A percentile compares a stretch with the other conserved stretches of the same genome.
Conservation (phyloP, 2,888 invertebrate genomes). For the Ernsta delagoae region DNA sequence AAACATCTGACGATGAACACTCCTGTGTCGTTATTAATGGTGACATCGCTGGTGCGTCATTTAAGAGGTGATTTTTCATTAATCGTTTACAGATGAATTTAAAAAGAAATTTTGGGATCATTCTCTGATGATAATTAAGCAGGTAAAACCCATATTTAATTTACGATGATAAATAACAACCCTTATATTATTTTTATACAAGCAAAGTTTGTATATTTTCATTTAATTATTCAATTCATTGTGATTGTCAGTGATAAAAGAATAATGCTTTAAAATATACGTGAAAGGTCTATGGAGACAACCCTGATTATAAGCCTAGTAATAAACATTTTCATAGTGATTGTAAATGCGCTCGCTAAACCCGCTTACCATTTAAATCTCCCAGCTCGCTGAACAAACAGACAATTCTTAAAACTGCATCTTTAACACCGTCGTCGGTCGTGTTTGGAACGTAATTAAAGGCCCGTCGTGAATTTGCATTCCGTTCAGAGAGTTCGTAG, state of each 20-base stretch:
- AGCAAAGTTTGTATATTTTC: too few relatives aligned
- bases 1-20: slow-evolving; percentile 41
- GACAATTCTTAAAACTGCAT: slow-evolving; percentile 79
- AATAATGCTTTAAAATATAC: not conserved
- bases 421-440: slow-evolving; percentile 77
- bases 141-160: slow-evolving; percentile 28
- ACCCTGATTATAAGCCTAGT: slow-evolving; percentile 46
- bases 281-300: slow-evolving; percentile 30
- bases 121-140: slow-evolving; percentile 25
- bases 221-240: not conserved
- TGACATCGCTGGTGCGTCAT: slow-evolving; percentile 33
- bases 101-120: slow-evolving; percentile 28
- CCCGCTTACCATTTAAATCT: slow-evolving; percentile 73
- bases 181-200: too few relatives aligned
- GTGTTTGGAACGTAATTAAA: slow-evolving; percentile 82
- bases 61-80: slow-evolving; percentile 37
- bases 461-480: slow-evolving; percentile 77
- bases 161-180: too few relatives aligned
- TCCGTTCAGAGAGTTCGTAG: slow-evolving; percentile 80
- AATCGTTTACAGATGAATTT: slow-evolving; percentile 33
- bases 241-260: too few relatives aligned
- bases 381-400: slow-evolving; percentile 58
- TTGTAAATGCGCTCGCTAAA: slow-evolving; percentile 61
- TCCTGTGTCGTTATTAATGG: slow-evolving; percentile 43
- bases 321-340: slow-evolving; percentile 71